Base-by-base conservation (phyloP, 2,113 vertebrate species). In the Hippolais icterina region DNA sequence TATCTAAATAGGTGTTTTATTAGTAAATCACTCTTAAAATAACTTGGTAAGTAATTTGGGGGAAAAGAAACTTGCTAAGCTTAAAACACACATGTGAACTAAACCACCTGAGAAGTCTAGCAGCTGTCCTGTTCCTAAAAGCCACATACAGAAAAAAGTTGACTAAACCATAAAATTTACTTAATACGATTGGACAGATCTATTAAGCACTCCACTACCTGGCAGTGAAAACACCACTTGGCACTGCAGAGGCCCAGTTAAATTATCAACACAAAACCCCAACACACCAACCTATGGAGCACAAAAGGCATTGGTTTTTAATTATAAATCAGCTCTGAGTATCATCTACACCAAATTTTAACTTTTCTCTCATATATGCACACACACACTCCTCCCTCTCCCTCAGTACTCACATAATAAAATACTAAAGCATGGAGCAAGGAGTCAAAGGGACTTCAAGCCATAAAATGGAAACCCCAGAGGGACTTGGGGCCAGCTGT, bases 151-250 rank as follows among this genome's bases (percentile, higher is more conserved):
- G 47, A 77, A 89, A 88, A 94, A 90, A 92, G 83, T 42, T 91
- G 74, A 91, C 54, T 53, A n/a, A 60, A 57, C 54, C 61, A 57
- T 83, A 95, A 65, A 95, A 96, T 86, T 52, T 42, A 54, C 89
- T 90, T 95, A 80, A 92, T 83, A 28, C n/a, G 28, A n/a, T 65
- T 87, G 81, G 83, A 91, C 49, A 90, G 71, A 83, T 94, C 97
- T 96, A 94, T 94, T 96, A 93, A 94, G 41, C 65, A 85, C 69
- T 97, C 75, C 61, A n/a, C 47, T 95, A 81, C 88, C 91, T 91
- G 72, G 83, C 88, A 96, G 88, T 57, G 39, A 77, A 94, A 97
- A 82, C 35, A 68, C 31, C 66, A 78, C 66, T 96, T 87, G 84
- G 82, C 89, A 94, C 76, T 29, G 11, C 2, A 56, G 42, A 35